Evolutionary conservation across 2,888 invertebrate genomes (phyloP).

Genomic region (Ommatoiulus sabulosus): DNA sequence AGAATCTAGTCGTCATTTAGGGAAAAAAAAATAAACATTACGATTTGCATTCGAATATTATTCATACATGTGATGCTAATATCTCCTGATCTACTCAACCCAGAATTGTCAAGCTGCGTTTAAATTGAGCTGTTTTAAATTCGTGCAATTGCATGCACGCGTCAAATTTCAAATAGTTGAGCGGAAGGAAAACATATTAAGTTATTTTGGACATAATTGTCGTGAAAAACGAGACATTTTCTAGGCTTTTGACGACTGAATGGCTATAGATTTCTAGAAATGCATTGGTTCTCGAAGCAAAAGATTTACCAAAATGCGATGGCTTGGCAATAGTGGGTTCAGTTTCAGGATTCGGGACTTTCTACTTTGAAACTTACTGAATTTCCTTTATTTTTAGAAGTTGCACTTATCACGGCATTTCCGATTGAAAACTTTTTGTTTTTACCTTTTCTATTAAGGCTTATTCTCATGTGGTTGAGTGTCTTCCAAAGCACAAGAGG

Average conservation of each 20-base stretch:
- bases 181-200: neutral
- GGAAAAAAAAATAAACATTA: neutral
- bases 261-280: neutral
- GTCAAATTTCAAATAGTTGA: neutral
- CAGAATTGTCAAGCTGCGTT: constrained; percentile 10
- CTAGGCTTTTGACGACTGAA: neutral
- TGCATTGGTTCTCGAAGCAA: neutral
- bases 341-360: constrained; percentile 46
- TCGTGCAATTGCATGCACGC: neutral
- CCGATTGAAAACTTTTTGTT: constrained; percentile 12
- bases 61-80: constrained; percentile 27
- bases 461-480: constrained; percentile 49
- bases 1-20: constrained; percentile 53
- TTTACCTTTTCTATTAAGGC: constrained; percentile 38
- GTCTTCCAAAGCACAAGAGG: constrained; percentile 52
- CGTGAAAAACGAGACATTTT: too few species aligned
- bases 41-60: constrained; percentile 29
- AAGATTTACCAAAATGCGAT: neutral
- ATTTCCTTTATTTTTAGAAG: constrained; percentile 49
- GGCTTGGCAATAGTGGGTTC: constrained; percentile 49
- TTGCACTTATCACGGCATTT: constrained; percentile 51
- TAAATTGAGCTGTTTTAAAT: neutral
- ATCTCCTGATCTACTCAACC: constrained; percentile 35
- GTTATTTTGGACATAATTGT: too few species aligned
- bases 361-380: constrained; percentile 3